Base-by-base conservation (phyloP, 2,888 invertebrate species). In the Timema podura region DNA sequence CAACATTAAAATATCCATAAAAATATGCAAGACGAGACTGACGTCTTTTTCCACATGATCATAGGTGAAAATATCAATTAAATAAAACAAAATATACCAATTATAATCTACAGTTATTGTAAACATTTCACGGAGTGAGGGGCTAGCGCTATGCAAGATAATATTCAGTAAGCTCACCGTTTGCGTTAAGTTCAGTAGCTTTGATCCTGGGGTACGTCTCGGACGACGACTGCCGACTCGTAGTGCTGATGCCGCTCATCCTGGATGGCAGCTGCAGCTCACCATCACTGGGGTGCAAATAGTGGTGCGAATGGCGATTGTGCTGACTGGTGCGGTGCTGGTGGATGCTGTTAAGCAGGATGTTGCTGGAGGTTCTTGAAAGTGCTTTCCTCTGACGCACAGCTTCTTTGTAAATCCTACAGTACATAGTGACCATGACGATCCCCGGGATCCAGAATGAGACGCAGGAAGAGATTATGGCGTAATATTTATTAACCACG, bases 371-470 rank as follows among this genome's bases (percentile, higher is more conserved):
- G n/a, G 93, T 93, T 73, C 93, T 84, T 68, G 92, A 92, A 67
- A 93, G 81, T 0, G 93, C 93, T 79, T 92, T 92, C 72, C 93
- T 83, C 79, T 93, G 93, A 59, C 93, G 84, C 11, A 93, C 89
- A 2, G 93, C 93, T 82, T 93, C 93, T 79, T 92, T 85, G 80
- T 93, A 93, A 78, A 93, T 93, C 78, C 90, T 86, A 82, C 88
- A 93, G 82, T 95, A 95, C 91, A 95, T 95, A 64, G 91, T 91
- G 77, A 95, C 89, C 95, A 95, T 95, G 48, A 95, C 93, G 69
- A 94, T 81, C 75, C 94, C 94, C 6, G 95, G 95, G 80, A 95
- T 93, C 95, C 95, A 95, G 81, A 95, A 95, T 48, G 94, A 94
- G 54, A 95, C 91, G 74, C 92, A 92, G 71, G 94, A 95, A 66